These are phyloP conservation scores for Gila orcuttii DNA, from an alignment of 2,113 vertebrate genomes.

Conservation along the genomic window DNA sequence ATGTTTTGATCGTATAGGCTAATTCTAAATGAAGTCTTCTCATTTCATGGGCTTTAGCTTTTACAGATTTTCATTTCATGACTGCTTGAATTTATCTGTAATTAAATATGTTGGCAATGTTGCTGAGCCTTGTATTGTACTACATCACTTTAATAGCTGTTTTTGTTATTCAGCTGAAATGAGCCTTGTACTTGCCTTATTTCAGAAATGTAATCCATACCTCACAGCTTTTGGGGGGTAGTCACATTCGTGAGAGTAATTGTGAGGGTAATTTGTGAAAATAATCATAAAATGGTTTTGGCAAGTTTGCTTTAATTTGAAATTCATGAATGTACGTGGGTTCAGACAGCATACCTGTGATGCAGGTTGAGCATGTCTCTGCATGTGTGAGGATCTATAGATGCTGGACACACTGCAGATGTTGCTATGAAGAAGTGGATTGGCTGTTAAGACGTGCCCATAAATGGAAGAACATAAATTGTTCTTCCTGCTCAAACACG, in stretches of 20 bases:
- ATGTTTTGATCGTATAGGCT: neutral
- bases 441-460: constrained; percentile 19
- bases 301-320: neutral
- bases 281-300: neutral
- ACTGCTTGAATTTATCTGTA: neutral
- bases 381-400: neutral
- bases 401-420: constrained; percentile 18
- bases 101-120: neutral
- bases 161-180: constrained; percentile 4
- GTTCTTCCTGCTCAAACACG: constrained; percentile 20
- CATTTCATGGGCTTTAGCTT: constrained; percentile 11
- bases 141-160: neutral
- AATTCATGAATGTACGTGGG: neutral
- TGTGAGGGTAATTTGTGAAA: neutral
- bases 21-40: constrained; percentile 1
- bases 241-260: neutral
- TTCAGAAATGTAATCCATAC: neutral
- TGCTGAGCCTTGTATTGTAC: neutral
- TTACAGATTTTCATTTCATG: constrained; percentile 10
- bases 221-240: neutral
- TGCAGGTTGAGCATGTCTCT: neutral
- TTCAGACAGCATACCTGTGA: neutral
- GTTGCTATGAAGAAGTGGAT: constrained; percentile 24
- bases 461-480: constrained; percentile 33
- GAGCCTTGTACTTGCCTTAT: neutral